Evolutionary conservation across 2,113 vertebrate species (phyloP).

Genomic region (Caracal caracal): DNA sequence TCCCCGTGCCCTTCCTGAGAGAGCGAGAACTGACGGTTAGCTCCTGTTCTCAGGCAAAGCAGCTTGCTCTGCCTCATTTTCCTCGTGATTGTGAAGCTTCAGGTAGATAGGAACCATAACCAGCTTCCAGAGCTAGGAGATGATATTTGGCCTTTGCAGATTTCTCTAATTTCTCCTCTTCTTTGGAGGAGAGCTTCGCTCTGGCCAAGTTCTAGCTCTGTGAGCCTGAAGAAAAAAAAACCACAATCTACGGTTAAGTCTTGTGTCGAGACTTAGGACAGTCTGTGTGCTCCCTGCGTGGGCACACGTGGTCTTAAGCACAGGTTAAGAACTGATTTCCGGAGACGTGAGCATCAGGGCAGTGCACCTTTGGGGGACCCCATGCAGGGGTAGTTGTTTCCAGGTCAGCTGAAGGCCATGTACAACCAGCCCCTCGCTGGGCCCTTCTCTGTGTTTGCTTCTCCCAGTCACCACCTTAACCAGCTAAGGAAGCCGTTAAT

Average conservation of each 20-base stretch:
- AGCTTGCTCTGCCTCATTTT: not conserved
- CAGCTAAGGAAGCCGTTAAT: too few relatives aligned
- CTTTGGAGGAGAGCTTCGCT: not conserved
- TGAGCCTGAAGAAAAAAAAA: not conserved
- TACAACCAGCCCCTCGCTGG: not conserved
- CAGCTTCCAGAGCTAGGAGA: not conserved
- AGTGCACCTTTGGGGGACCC: not conserved
- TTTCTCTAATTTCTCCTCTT: not conserved
- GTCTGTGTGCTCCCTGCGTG: not conserved
- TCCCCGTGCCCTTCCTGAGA: rapidly evolving
- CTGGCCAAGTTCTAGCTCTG: not conserved
- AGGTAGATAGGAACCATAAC: not conserved
- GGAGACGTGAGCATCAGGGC: too few relatives aligned
- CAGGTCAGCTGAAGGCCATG: not conserved
- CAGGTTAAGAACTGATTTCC: not conserved
- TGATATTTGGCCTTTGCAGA: not conserved
- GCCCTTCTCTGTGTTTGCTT: not conserved
- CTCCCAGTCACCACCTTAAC: not conserved
- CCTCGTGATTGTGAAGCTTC: not conserved
- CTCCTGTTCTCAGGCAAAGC: not conserved
- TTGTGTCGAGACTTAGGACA: not conserved
- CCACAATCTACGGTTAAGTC: not conserved
- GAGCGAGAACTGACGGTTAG: not conserved
- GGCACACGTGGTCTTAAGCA: not conserved
- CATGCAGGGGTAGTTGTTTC: not conserved